These are phyloP conservation scores for Vireo altiloquus DNA, from an alignment of 2,113 vertebrate species.

Conservation along the genomic window DNA sequence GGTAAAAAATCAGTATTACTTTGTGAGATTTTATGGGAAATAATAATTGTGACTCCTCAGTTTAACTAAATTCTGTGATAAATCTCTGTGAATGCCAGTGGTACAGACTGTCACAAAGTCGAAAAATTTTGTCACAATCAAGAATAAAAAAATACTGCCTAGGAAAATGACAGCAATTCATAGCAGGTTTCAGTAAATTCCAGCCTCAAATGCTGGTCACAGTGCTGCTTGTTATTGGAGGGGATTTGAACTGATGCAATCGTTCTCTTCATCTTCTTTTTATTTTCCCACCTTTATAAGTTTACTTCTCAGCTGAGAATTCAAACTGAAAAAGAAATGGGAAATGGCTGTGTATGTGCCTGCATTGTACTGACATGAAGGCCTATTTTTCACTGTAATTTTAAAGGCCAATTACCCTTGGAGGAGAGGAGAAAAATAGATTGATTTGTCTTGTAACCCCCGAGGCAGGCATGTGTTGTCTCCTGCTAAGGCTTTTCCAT, in stretches of 20 bases:
- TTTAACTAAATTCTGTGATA: background rate
- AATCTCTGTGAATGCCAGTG: fast-evolving
- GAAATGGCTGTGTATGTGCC: slow-evolving; percentile 13
- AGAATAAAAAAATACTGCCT: background rate
- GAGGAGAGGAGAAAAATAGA: slow-evolving; percentile 59
- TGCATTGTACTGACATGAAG: slow-evolving; percentile 16
- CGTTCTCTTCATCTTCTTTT: slow-evolving; percentile 25
- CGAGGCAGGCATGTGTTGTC: slow-evolving; percentile 46
- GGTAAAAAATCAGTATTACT: background rate
- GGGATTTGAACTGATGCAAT: slow-evolving; percentile 26
- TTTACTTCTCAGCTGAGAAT: slow-evolving; percentile 55
- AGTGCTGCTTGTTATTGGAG: background rate
- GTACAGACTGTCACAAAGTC: background rate
- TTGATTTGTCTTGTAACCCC: slow-evolving; percentile 70
- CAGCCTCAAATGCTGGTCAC: background rate
- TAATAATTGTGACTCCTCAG: background rate
- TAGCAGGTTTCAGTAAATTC: background rate
- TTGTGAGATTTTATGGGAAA: background rate
- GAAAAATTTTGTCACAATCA: background rate
- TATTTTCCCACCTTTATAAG: slow-evolving; percentile 22
- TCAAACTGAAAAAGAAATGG: slow-evolving; percentile 22
- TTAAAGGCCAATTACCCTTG: slow-evolving; percentile 69
- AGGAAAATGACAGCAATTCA: background rate
- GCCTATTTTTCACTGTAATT: slow-evolving; percentile 53
- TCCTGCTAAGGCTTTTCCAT: slow-evolving; percentile 39